phyloP scores from a whole-genome alignment of 2,888 invertebrate genomes.

The Eupithecia subfuscata region DNA sequence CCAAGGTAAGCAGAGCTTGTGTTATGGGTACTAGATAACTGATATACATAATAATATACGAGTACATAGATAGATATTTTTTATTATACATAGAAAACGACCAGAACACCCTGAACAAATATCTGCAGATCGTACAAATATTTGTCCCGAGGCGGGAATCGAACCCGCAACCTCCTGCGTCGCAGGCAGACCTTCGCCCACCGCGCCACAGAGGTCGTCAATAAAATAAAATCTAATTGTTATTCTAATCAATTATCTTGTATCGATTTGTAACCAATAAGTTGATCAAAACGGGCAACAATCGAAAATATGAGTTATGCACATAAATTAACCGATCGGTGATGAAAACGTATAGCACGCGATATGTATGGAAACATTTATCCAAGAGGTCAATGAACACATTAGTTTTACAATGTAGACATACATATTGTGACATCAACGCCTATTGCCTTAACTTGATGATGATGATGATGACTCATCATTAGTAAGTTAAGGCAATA shows the following conservation, averaged over 20 bases:
- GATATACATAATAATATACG: too few relatives aligned
- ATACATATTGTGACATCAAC: not conserved
- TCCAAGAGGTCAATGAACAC: conserved; percentile 40
- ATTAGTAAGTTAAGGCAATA: not conserved
- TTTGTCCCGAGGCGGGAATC: too few relatives aligned
- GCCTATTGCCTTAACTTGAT: too few relatives aligned
- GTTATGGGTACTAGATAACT: too few relatives aligned
- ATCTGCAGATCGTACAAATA: too few relatives aligned
- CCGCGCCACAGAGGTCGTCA: too few relatives aligned
- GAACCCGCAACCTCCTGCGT: too few relatives aligned
- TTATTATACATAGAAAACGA: too few relatives aligned
- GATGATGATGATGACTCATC: not conserved
- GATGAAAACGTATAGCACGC: conserved; percentile 26
- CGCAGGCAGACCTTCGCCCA: too few relatives aligned
- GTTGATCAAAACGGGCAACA: conserved; percentile 17
- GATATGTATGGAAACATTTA: conserved; percentile 30
- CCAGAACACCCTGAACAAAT: too few relatives aligned
- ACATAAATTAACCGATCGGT: conserved; percentile 23
- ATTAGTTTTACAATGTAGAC: conserved; percentile 24
- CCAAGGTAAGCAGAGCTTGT: too few relatives aligned
- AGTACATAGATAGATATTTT: too few relatives aligned
- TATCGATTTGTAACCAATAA: conserved; percentile 13
- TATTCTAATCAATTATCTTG: conserved; percentile 17
- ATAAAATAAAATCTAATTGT: conserved; percentile 14
- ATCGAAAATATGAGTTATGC: conserved; percentile 29